These are phyloP conservation scores for Synchiropus splendidus DNA, from an alignment of 2,113 vertebrate genomes.

Conservation along the genomic window DNA sequence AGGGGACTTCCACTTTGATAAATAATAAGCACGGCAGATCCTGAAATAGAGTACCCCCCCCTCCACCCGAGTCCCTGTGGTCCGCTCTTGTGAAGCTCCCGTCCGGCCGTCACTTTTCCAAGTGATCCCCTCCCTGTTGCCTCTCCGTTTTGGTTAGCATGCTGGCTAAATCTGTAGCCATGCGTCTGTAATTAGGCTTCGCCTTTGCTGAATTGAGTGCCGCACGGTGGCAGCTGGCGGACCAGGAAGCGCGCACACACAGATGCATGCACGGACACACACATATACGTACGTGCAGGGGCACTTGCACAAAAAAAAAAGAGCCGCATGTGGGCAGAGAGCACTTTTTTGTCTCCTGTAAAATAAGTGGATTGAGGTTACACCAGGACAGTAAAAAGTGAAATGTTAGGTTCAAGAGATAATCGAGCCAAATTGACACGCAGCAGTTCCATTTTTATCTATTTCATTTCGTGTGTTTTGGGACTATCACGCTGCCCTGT, in stretches of 20 bases:
- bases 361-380: conserved; percentile 32
- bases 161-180: conserved; percentile 73
- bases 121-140: conserved; percentile 68
- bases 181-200: conserved; percentile 74
- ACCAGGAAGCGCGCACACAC: conserved; percentile 32
- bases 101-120: conserved; percentile 71
- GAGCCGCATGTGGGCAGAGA: conserved; percentile 14
- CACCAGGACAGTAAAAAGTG: conserved; percentile 22
- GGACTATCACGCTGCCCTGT: too few relatives aligned
- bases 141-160: conserved; percentile 77
- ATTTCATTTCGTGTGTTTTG: neutral
- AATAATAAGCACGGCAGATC: conserved; percentile 69
- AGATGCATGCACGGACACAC: conserved; percentile 20
- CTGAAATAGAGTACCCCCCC: conserved; percentile 64
- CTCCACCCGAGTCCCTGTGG: conserved; percentile 63
- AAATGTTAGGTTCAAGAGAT: conserved; percentile 8
- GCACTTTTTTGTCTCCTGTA: conserved; percentile 26
- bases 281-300: neutral
- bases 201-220: conserved; percentile 58
- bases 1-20: conserved; percentile 65
- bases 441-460: conserved; percentile 1
- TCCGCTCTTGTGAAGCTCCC: conserved; percentile 65
- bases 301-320: conserved; percentile 18
- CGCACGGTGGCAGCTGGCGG: conserved; percentile 71
- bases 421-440: conserved; percentile 5